Percentiles rank a stretch among this genome's conserved stretches.
Evolutionary conservation across 2,888 invertebrate species (phyloP).

Genomic region (Trisateles emortualis): DNA sequence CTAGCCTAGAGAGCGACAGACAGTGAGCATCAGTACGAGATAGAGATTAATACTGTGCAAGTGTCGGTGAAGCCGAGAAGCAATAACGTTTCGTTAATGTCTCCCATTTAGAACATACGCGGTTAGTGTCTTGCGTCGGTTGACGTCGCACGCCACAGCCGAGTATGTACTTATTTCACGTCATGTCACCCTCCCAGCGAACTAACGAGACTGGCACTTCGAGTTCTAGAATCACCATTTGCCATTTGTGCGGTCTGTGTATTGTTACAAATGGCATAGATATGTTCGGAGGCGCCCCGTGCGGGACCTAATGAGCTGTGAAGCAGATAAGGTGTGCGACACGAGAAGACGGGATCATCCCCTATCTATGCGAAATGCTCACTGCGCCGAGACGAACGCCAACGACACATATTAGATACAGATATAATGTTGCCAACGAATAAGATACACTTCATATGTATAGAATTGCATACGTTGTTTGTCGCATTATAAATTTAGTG

Average conservation of each 20-base stretch:
- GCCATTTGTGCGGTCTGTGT: constrained; percentile 74
- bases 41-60: constrained; percentile 81
- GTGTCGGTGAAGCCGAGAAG: constrained; percentile 78
- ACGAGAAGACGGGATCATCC: constrained; percentile 76
- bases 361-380: constrained; percentile 74
- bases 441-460: constrained; percentile 49
- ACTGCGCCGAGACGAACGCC: constrained; percentile 62
- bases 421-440: constrained; percentile 49
- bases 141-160: constrained; percentile 65
- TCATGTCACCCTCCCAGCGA: constrained; percentile 57
- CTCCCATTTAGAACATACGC: constrained; percentile 79
- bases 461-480: constrained; percentile 18
- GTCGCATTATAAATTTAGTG: constrained; percentile 24
- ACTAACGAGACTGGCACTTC: constrained; percentile 73
- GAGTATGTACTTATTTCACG: constrained; percentile 65
- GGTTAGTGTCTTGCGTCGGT: constrained; percentile 75
- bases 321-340: constrained; percentile 86
- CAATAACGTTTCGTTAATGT: constrained; percentile 84
- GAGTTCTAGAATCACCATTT: constrained; percentile 79
- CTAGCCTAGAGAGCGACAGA: constrained; percentile 58
- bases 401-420: constrained; percentile 56
- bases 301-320: constrained; percentile 85
- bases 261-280: constrained; percentile 84
- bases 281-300: constrained; percentile 73
- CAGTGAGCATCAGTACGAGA: constrained; percentile 67